These are phyloP conservation scores for Pelusios castaneus DNA, from an alignment of 2,113 vertebrate genomes.

Conservation along the genomic window DNA sequence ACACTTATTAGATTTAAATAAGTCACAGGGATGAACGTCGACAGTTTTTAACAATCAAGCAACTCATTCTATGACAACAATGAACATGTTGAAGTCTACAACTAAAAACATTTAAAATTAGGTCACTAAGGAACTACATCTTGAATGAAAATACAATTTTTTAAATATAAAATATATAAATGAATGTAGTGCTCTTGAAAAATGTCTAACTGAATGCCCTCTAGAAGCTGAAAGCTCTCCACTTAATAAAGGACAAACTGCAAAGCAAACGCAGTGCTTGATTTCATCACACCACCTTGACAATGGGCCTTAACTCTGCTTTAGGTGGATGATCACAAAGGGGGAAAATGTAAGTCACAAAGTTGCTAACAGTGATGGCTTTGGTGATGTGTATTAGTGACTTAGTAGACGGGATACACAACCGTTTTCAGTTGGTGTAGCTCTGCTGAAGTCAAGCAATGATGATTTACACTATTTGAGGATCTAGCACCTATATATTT, in stretches of 20 bases:
- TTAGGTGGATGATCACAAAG: accelerated
- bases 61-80: background rate
- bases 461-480: background rate
- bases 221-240: background rate
- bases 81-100: background rate
- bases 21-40: background rate
- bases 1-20: background rate
- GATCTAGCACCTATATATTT: background rate
- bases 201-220: background rate
- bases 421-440: background rate
- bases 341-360: background rate
- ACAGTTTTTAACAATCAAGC: background rate
- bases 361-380: background rate
- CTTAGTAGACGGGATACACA: background rate
- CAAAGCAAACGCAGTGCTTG: background rate
- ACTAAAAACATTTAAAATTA: accelerated
- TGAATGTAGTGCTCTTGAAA: background rate
- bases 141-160: background rate
- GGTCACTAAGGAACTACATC: background rate
- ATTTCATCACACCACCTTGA: background rate
- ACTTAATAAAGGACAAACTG: background rate
- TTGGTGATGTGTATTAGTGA: background rate
- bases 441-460: background rate
- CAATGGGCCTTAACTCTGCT: background rate
- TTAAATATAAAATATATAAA: background rate